Evolutionary conservation across 2,888 invertebrate species (phyloP), one percentile per base, ranked within the genome.

Genomic region (Amiota minor): DNA sequence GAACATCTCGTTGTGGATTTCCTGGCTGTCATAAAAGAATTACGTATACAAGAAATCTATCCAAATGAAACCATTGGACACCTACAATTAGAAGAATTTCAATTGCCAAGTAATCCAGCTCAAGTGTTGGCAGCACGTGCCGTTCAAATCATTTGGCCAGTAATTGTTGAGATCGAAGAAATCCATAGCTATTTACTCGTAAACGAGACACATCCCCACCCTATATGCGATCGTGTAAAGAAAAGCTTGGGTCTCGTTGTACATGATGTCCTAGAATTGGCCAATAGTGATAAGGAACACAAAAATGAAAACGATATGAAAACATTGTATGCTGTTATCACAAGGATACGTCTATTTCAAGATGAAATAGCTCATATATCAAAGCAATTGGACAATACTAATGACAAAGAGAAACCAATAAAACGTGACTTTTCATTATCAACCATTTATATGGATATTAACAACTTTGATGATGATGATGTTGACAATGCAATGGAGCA

Each of bases 1-100:
- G 87, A 86, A 65, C 84, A 86, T 61, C 76, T 88, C 3, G 77
- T 84, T 11, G 81, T 82, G 23, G 88, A 88, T 72, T 88, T 89
- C 23, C 62, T 82, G n/a, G 79, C 73, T 8, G 72, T 81, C 0
- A 76, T 84, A 10, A 74, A 82, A 18, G 75, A 86, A n/a, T 74
- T 88, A 72, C 73, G 75, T 2, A 74, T 76, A 1, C 80, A 88
- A 72, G 75, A 78, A n/a, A 76, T 82, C 3, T 76, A 76, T 61
- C 70, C 79, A 0, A n/a, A 75, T 0, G 67, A 74, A 3, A 64
- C 77, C 2, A 80, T 85, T 50, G 65, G 59, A 0, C 50, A 74
- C 2, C 69, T 88, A 4, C 72, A 74, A 4, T 78, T 81, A 1
- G 79, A 82, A 2, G 71, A 74, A 1, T 72, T 84, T 8, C 79